Percentiles rank a stretch among this genome's conserved stretches.
Conservation (phyloP, 2,113 vertebrate genomes). For the Chrysemys picta region DNA sequence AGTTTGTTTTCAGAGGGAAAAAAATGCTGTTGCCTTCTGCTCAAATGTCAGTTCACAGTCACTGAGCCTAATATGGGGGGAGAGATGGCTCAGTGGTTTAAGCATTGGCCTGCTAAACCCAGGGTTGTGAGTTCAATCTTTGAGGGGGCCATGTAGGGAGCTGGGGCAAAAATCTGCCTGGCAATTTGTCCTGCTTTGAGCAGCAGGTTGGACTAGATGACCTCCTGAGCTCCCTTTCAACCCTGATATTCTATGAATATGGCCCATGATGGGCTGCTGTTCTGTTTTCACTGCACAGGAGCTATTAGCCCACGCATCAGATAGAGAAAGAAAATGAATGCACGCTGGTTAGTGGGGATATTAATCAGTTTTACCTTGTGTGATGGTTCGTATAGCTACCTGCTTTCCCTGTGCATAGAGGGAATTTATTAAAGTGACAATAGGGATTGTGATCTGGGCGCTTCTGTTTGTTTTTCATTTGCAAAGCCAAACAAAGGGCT, state of each 20-base stretch:
- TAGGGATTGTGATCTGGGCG: neutral
- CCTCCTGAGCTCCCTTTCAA: too few species aligned
- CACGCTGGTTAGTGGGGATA: neutral
- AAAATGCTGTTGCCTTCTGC: neutral
- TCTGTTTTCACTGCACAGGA: neutral
- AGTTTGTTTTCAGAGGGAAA: neutral
- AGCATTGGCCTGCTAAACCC: too few species aligned
- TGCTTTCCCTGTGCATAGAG: rapidly evolving
- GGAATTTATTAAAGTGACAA: neutral
- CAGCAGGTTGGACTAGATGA: too few species aligned
- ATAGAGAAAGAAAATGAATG: neutral
- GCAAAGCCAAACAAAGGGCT: neutral
- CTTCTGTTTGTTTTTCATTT: neutral
- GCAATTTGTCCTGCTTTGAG: too few species aligned
- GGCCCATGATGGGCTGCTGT: neutral
- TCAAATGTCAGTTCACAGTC: neutral
- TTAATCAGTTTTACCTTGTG: neutral
- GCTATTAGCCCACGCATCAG: rapidly evolving
- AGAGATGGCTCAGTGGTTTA: too few species aligned
- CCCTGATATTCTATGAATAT: too few species aligned
- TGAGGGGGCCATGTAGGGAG: too few species aligned
- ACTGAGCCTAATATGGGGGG: neutral
- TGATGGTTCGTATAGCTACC: neutral
- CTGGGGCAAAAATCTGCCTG: too few species aligned
- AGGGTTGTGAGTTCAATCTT: too few species aligned